Percentiles rank a stretch among this genome's conserved stretches.
phyloP scores from a whole-genome alignment of 2,113 vertebrate species.

The Numenius arquata region DNA sequence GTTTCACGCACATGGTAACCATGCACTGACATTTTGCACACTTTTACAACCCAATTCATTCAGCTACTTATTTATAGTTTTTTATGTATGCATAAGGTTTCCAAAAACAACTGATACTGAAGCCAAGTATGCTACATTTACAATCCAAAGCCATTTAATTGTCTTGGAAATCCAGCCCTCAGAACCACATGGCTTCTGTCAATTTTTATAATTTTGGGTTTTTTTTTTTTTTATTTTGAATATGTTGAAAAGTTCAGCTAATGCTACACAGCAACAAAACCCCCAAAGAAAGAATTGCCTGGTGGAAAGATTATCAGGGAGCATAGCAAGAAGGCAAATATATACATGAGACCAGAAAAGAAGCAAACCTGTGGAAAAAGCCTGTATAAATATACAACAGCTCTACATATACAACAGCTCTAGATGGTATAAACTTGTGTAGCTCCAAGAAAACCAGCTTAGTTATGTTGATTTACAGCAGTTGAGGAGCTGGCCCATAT shows the following conservation, averaged over 20 bases:
- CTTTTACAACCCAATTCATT: background rate
- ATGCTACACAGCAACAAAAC: background rate
- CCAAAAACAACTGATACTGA: background rate
- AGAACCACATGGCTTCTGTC: background rate
- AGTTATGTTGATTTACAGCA: background rate
- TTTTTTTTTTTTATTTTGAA: background rate
- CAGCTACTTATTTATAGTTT: background rate
- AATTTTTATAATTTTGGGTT: background rate
- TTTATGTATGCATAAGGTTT: background rate
- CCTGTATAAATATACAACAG: background rate
- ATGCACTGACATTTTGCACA: rapidly evolving
- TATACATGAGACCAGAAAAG: background rate
- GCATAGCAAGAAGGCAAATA: background rate
- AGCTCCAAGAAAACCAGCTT: background rate
- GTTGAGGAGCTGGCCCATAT: background rate
- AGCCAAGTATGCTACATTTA: background rate
- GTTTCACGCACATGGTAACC: background rate
- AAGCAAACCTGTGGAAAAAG: background rate
- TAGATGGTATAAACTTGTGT: background rate
- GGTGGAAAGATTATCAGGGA: background rate
- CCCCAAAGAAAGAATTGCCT: background rate
- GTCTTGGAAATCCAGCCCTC: background rate
- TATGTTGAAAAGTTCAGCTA: background rate
- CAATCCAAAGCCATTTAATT: background rate
- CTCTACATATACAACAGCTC: background rate